phyloP scores from a whole-genome alignment of 1,140 invertebrate species.

The Doryteuthis pealeii region DNA sequence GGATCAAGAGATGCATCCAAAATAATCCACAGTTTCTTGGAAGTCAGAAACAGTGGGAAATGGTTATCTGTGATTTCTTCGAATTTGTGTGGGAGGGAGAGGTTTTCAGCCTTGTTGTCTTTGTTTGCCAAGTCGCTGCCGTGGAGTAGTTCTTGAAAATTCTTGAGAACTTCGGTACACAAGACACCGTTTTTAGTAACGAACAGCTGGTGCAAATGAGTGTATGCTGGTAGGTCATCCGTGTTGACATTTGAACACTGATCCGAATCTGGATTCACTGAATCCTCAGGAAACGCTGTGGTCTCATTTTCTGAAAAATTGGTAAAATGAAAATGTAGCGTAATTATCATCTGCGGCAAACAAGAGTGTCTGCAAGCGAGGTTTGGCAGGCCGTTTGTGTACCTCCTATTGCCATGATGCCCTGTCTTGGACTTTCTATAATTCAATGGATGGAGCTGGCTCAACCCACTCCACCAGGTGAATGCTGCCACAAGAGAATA shows the following conservation, averaged over 20 bases:
- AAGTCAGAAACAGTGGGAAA: slow-evolving; percentile 47
- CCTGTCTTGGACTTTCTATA: too few species aligned
- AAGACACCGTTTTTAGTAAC: slow-evolving; percentile 53
- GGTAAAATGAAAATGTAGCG: too few species aligned
- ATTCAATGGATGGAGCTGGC: too few species aligned
- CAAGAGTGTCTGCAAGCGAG: too few species aligned
- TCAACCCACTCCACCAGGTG: too few species aligned
- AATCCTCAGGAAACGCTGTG: too few species aligned
- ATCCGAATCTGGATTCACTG: neutral
- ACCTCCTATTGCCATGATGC: too few species aligned
- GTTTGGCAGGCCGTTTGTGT: too few species aligned
- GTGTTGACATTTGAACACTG: neutral
- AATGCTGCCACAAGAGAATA: too few species aligned
- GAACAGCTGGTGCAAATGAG: slow-evolving; percentile 46
- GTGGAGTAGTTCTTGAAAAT: slow-evolving; percentile 44
- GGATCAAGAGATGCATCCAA: slow-evolving; percentile 42
- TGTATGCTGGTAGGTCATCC: neutral
- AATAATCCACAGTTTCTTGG: slow-evolving; percentile 40
- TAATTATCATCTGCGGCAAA: too few species aligned
- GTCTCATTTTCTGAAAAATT: too few species aligned
- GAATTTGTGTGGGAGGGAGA: slow-evolving; percentile 32
- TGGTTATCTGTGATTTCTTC: slow-evolving; percentile 35
- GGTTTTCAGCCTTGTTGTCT: slow-evolving; percentile 27
- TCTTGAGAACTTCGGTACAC: slow-evolving; percentile 52
- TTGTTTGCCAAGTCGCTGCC: slow-evolving; percentile 29